phyloP scores from a whole-genome alignment of 2,113 vertebrate species.

The Sander lucioperca region DNA sequence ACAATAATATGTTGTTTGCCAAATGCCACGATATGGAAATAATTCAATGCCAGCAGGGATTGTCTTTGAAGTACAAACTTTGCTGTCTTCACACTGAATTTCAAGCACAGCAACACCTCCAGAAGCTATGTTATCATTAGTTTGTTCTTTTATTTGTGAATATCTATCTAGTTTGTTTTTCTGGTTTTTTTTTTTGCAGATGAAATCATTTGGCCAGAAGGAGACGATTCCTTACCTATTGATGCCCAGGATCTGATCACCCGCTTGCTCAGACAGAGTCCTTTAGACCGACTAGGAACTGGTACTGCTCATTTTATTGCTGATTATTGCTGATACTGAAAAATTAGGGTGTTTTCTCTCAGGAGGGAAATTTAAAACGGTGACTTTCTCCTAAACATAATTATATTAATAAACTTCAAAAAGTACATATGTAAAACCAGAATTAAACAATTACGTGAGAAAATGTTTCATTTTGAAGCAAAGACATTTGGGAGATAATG shows the following conservation, averaged over 20 bases:
- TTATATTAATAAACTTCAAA: neutral
- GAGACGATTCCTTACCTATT: constrained; percentile 90
- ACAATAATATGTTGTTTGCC: neutral
- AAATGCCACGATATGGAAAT: neutral
- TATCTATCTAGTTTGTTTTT: neutral
- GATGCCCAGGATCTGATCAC: constrained; percentile 95
- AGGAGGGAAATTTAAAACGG: neutral
- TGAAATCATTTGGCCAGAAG: constrained; percentile 97
- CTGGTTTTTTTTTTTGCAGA: constrained; percentile 79
- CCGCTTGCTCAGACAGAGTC: constrained; percentile 89
- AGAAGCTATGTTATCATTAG: neutral
- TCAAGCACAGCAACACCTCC: neutral
- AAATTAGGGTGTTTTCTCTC: neutral
- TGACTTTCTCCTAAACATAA: neutral
- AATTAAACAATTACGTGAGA: neutral
- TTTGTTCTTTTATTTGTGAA: neutral
- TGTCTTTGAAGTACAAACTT: neutral
- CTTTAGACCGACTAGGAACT: constrained; percentile 93
- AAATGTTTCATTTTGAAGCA: too few species aligned
- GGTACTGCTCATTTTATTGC: constrained; percentile 78
- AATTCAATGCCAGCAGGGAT: neutral
- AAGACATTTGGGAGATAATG: neutral
- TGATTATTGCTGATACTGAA: neutral
- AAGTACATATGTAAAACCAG: neutral
- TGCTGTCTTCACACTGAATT: too few species aligned